phyloP scores from a whole-genome alignment of 1,140 invertebrate genomes.

The Solenopsis invicta region DNA sequence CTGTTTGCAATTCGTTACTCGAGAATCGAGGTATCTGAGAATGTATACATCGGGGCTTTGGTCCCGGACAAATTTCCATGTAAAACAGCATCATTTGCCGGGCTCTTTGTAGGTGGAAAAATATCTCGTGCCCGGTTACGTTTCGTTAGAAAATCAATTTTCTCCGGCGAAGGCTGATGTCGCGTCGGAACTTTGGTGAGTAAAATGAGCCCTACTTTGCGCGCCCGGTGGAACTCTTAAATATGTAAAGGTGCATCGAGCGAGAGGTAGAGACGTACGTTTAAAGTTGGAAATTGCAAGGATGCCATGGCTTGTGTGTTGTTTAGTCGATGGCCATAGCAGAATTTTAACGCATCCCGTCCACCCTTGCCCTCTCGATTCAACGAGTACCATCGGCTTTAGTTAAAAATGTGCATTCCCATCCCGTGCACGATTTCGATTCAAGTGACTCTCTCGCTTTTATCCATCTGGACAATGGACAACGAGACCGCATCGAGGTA shows the following conservation, averaged over 20 bases:
- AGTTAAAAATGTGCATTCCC: slow-evolving; percentile 25
- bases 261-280: not conserved
- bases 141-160: slow-evolving; percentile 65
- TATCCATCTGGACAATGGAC: slow-evolving; percentile 25
- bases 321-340: slow-evolving; percentile 35
- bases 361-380: not conserved
- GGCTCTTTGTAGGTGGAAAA: slow-evolving; percentile 1
- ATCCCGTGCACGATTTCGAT: slow-evolving; percentile 16
- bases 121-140: slow-evolving; percentile 26
- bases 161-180: not conserved
- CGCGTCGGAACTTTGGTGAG: slow-evolving; percentile 29
- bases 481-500: not conserved
- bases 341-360: slow-evolving; percentile 34
- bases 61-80: slow-evolving; percentile 26
- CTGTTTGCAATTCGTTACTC: slow-evolving; percentile 29
- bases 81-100: slow-evolving; percentile 28
- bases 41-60: not conserved
- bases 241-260: slow-evolving; percentile 48
- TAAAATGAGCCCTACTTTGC: slow-evolving; percentile 54
- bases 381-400: not conserved
- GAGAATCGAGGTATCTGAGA: not conserved
- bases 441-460: slow-evolving; percentile 39
- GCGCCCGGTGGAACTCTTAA: slow-evolving; percentile 31
- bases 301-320: not conserved
- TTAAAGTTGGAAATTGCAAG: slow-evolving; percentile 51